A percentile compares a stretch with the other conserved stretches of the same genome.
Conservation (phyloP, 2,797 vertebrate species). For the Graptemys geographica region DNA sequence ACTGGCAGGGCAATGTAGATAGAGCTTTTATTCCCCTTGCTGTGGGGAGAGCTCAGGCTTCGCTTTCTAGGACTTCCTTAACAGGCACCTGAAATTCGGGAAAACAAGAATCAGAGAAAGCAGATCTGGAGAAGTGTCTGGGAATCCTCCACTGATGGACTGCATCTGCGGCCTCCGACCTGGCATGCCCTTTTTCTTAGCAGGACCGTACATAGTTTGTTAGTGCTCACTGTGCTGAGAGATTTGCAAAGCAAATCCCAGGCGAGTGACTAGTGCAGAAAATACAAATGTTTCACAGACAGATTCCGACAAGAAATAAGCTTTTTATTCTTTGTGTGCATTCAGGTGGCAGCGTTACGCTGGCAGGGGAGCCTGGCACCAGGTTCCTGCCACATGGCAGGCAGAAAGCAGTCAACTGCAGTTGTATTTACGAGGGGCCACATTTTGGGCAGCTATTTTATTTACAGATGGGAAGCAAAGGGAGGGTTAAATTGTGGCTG, state of each 20-base stretch:
- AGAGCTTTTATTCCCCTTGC: neutral
- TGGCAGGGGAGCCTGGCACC: neutral
- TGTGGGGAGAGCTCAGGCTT: conserved; percentile 2
- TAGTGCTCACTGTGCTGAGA: neutral
- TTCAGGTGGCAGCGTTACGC: accelerated
- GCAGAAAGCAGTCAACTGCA: neutral
- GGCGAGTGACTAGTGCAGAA: neutral
- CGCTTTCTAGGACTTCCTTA: neutral
- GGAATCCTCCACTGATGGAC: neutral
- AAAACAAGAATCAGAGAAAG: neutral
- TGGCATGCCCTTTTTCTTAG: accelerated
- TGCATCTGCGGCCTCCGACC: accelerated
- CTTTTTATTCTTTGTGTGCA: neutral
- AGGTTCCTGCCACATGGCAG: conserved; percentile 55
- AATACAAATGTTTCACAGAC: neutral
- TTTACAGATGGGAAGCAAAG: neutral
- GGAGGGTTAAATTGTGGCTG: neutral
- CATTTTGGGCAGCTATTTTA: neutral
- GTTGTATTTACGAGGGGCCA: neutral
- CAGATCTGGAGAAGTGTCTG: accelerated
- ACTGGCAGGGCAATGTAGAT: neutral
- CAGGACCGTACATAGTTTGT: no score
- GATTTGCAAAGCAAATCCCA: neutral
- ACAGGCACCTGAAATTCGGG: accelerated
- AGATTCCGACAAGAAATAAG: neutral